A percentile compares a stretch with the other conserved stretches of the same genome.
These are phyloP conservation scores for Spinus pinus DNA, from an alignment of 2,797 vertebrate genomes.

Conservation along the genomic window DNA sequence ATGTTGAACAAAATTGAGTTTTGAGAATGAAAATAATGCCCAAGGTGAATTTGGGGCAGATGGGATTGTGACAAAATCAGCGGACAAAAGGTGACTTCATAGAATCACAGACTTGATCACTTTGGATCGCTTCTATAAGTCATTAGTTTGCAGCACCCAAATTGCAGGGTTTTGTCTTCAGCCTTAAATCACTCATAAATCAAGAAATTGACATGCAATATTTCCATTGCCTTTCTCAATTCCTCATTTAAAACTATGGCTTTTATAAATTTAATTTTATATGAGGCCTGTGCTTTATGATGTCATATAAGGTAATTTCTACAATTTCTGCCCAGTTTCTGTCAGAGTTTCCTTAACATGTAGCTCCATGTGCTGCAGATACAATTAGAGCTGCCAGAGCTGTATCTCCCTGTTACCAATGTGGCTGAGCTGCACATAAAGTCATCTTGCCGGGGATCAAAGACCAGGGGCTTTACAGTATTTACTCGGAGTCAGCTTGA, in stretches of 20 bases:
- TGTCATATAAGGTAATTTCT: not conserved
- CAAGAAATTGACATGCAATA: fast-evolving
- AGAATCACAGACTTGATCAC: not conserved
- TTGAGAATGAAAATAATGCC: not conserved
- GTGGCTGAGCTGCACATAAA: not conserved
- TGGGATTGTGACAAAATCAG: not conserved
- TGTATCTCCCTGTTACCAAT: not conserved
- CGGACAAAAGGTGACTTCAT: not conserved
- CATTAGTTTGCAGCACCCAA: not conserved
- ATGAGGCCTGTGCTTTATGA: not conserved
- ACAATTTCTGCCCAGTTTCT: not conserved
- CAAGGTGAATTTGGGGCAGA: not conserved
- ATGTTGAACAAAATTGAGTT: not conserved
- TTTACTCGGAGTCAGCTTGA: not conserved
- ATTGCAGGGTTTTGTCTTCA: not conserved
- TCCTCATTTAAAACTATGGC: not conserved
- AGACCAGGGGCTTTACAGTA: not conserved
- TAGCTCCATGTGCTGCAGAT: not conserved
- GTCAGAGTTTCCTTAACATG: not conserved
- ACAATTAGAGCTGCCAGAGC: not conserved
- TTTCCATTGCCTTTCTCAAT: not conserved
- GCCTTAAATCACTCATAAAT: not conserved
- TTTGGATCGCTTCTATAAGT: not conserved
- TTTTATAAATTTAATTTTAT: not conserved
- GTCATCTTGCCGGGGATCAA: not conserved